Evolutionary conservation across 2,113 vertebrate genomes (phyloP), one percentile per base, ranked within the genome.

Genomic region (Isurus oxyrinchus): DNA sequence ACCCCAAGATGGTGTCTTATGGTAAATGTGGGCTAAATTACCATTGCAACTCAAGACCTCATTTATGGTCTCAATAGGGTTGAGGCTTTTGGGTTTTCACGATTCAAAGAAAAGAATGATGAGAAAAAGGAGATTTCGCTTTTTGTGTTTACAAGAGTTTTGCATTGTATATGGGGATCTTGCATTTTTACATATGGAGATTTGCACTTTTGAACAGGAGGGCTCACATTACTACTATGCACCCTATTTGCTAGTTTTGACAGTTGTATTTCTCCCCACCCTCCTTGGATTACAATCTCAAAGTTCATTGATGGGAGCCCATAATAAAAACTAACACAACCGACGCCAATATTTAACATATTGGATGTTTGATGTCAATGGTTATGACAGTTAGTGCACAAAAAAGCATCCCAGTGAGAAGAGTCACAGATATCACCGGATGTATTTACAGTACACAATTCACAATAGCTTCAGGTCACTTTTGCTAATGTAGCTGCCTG

Each of bases 391-490:
- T 95, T 95, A 67, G 94, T 31, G 49, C 63, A 72, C 94, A 95
- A 95, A 94, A 94, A 95, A 95, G 49, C 66, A 72, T 35, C 67
- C 13, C 66, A 72, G 94, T 72, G 94, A 49, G 19, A 72, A 95
- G 94, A 95, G 66, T 95, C 94, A 95, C 94, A 95, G 94, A 95
- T 49, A 95, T 95, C 94, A 55, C 67, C 67, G 94, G 94, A 25
- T 95, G 49, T 95, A 69, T 95, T 95, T 95, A 95, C 67, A 95
- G 94, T 95, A 95, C 66, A 95, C 49, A 72, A 55, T 49, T 72
- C 94, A 95, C 94, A 95, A 55, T 95, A 95, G 94, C 94, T 95
- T 55, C 63, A 95, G 94, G 94, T 44, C 27, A 53, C 23, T 72
- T 95, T 72, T 55, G 40, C 67, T 55, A 95, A 95, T 76, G 94